Evolutionary conservation across 2,113 vertebrate genomes (phyloP).

Genomic region (Castor canadensis): DNA sequence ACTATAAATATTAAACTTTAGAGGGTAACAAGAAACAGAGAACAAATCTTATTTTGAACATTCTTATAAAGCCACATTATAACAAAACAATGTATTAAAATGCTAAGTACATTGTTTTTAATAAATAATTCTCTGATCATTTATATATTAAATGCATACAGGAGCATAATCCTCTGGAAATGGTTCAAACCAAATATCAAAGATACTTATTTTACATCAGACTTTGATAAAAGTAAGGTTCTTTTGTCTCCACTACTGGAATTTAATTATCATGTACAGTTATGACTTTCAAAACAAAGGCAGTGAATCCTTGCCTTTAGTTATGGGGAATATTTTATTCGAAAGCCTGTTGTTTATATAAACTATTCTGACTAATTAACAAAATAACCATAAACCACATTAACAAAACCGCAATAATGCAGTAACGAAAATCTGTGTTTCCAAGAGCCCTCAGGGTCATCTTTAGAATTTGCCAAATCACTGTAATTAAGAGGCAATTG

Average conservation of each 20-base stretch:
- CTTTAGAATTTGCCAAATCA: conserved; percentile 78
- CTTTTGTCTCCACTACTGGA: background rate
- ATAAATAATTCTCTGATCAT: background rate
- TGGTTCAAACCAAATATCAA: background rate
- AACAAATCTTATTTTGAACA: conserved; percentile 1
- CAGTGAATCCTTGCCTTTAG: conserved; percentile 54
- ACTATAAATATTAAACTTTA: background rate
- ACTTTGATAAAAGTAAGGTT: background rate
- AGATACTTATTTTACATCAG: background rate
- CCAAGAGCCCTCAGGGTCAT: conserved; percentile 74
- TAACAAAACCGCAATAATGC: conserved; percentile 69
- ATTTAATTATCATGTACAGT: conserved; percentile 38
- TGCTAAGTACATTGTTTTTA: background rate
- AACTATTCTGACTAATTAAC: conserved; percentile 76
- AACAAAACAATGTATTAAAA: background rate
- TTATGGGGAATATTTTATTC: conserved; percentile 61
- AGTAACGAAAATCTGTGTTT: conserved; percentile 76
- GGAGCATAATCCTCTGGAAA: background rate
- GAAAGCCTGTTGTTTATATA: conserved; percentile 69
- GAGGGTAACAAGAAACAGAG: background rate
- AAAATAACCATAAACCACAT: conserved; percentile 72
- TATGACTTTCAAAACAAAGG: conserved; percentile 58
- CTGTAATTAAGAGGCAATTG: conserved; percentile 76
- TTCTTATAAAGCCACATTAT: background rate
- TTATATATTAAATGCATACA: background rate